These are phyloP conservation scores for Drosophila barbarae DNA, from an alignment of 2,888 invertebrate species.

Conservation along the genomic window DNA sequence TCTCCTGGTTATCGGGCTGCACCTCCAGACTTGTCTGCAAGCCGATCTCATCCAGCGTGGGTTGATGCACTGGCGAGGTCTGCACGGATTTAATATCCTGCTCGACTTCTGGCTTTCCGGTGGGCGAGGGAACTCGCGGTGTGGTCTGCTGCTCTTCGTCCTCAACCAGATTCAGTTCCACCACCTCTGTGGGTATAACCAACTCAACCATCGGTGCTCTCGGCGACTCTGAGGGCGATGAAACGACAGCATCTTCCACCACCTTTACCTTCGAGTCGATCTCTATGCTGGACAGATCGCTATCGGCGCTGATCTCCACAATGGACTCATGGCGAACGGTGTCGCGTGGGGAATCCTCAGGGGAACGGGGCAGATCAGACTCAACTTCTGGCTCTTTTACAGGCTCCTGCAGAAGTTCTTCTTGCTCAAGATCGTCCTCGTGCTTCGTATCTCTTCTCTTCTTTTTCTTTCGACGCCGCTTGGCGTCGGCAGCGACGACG, in stretches of 20 bases:
- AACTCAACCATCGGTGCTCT: conserved; percentile 82
- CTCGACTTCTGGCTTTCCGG: conserved; percentile 68
- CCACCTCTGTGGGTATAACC: conserved; percentile 77
- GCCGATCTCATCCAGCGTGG: conserved; percentile 65
- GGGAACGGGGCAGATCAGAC: conserved; percentile 80
- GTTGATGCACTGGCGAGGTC: conserved; percentile 78
- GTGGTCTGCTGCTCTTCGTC: conserved; percentile 83
- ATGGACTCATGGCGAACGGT: conserved; percentile 75
- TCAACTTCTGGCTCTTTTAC: conserved; percentile 61
- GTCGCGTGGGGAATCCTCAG: conserved; percentile 79
- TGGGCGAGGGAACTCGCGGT: conserved; percentile 73
- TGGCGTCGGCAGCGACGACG: conserved; percentile 79
- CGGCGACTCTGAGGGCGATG: conserved; percentile 82
- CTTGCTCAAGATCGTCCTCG: conserved; percentile 37
- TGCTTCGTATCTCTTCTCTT: conserved; percentile 81
- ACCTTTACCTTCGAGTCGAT: conserved; percentile 84
- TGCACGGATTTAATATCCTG: conserved; percentile 79
- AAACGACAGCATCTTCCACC: conserved; percentile 83
- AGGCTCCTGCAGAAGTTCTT: conserved; percentile 77
- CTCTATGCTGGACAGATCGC: conserved; percentile 80
- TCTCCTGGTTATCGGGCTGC: conserved; percentile 69
- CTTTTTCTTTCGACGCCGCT: conserved; percentile 84
- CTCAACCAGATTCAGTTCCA: conserved; percentile 77
- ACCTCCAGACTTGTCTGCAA: conserved; percentile 76
- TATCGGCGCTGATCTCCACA: conserved; percentile 79